These are phyloP conservation scores for Esperia sulphurella DNA, from an alignment of 2,888 invertebrate species.

Conservation along the genomic window DNA sequence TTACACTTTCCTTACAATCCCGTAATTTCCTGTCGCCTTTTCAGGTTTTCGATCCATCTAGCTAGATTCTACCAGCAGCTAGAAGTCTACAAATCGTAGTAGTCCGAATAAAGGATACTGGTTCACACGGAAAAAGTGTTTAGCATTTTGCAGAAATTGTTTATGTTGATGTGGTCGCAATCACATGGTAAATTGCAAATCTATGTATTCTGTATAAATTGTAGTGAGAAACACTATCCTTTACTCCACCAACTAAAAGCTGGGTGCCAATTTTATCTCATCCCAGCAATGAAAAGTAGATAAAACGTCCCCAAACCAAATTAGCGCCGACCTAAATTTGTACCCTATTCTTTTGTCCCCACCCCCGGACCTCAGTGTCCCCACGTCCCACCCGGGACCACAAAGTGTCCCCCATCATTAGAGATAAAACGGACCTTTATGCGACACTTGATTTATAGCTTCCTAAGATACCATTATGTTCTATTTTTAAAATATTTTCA, in stretches of 20 bases:
- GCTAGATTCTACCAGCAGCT: too few species aligned
- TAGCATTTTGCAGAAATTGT: too few species aligned
- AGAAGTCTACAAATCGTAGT: too few species aligned
- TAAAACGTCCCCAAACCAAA: slow-evolving; percentile 16
- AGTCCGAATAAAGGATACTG: too few species aligned
- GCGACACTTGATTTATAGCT: slow-evolving; percentile 15
- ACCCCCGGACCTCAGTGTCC: background rate
- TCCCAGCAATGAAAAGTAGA: slow-evolving; percentile 5
- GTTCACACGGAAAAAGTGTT: too few species aligned
- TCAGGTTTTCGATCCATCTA: too few species aligned
- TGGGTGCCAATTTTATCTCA: slow-evolving; percentile 11
- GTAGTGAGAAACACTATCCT: background rate
- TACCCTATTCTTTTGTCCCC: slow-evolving; percentile 14
- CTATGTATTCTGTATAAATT: too few species aligned
- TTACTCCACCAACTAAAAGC: slow-evolving; percentile 6
- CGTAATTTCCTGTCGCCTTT: too few species aligned
- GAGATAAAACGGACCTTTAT: slow-evolving; percentile 17
- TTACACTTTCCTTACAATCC: too few species aligned
- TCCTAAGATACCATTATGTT: slow-evolving; percentile 12
- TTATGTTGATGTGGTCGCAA: too few species aligned
- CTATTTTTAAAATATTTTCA: slow-evolving; percentile 8
- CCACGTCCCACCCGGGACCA: background rate
- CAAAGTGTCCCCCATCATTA: slow-evolving; percentile 12
- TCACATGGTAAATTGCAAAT: too few species aligned
- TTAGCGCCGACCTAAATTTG: slow-evolving; percentile 17